These are phyloP conservation scores for Hybos culiciformis DNA, from an alignment of 2,888 invertebrate species.

Conservation along the genomic window DNA sequence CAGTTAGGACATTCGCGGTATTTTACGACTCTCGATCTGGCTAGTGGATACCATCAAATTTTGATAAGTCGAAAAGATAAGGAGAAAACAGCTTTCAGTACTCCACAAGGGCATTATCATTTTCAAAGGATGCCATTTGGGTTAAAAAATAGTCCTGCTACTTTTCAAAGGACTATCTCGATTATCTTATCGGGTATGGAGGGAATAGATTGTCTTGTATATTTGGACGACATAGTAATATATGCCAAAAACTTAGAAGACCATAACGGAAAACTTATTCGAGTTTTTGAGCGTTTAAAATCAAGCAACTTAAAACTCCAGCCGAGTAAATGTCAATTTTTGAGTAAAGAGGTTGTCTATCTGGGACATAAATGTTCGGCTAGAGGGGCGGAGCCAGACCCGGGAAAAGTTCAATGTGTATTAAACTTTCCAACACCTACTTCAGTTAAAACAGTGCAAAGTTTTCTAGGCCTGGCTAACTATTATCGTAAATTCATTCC, in stretches of 20 bases:
- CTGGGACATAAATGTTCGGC: no score
- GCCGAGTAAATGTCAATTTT: constrained; percentile 18
- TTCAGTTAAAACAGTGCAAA: constrained; percentile 11
- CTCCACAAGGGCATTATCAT: constrained; percentile 8
- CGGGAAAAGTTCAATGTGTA: constrained; percentile 11
- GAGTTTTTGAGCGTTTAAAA: constrained; percentile 16
- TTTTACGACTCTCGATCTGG: constrained; percentile 13
- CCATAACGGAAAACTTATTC: constrained; percentile 15
- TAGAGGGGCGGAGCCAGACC: constrained; percentile 5
- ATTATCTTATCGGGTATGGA: constrained; percentile 22
- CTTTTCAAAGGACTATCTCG: constrained; percentile 29
- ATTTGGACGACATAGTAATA: constrained; percentile 8
- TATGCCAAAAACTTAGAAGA: constrained; percentile 17
- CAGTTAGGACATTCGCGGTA: constrained; percentile 10
- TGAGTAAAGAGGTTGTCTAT: constrained; percentile 13
- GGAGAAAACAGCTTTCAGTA: constrained; percentile 13
- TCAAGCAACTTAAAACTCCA: constrained; percentile 17
- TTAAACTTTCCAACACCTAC: constrained; percentile 10
- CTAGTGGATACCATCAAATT: constrained; percentile 14
- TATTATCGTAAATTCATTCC: no score
- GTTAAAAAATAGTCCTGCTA: constrained; percentile 29
- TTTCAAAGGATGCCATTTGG: constrained; percentile 24
- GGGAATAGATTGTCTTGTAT: constrained; percentile 12
- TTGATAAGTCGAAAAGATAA: constrained; percentile 6
- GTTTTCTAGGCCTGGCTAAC: no score